Percentiles rank a stretch among this genome's conserved stretches.
These are phyloP conservation scores for Didymodactylos carnosus DNA, from an alignment of 2,888 invertebrate genomes.

Conservation along the genomic window DNA sequence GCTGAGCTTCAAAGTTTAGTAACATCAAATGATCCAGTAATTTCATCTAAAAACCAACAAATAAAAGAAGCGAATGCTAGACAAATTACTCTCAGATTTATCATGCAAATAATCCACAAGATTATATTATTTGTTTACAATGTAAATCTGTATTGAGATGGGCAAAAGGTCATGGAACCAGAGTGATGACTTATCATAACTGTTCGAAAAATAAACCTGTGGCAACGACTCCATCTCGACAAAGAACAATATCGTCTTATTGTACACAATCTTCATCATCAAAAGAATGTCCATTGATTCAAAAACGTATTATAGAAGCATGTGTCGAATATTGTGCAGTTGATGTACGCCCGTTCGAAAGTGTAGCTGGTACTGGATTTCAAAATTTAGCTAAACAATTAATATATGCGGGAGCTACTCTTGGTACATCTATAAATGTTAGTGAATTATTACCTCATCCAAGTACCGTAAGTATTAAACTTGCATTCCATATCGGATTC, in stretches of 20 bases:
- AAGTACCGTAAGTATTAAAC: not conserved
- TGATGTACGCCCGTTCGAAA: not conserved
- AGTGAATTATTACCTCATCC: not conserved
- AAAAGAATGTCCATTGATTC: not conserved
- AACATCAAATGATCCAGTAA: not conserved
- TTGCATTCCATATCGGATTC: not conserved
- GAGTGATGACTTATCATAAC: not conserved
- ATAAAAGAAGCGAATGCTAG: not conserved
- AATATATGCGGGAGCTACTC: not conserved
- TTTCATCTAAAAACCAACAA: not conserved
- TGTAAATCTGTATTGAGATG: not conserved
- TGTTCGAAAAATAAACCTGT: not conserved
- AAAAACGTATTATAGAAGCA: not conserved
- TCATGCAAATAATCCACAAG: not conserved
- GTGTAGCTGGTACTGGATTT: not conserved
- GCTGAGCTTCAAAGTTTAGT: not conserved
- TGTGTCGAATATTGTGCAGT: not conserved
- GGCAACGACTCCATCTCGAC: not conserved
- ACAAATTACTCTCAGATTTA: not conserved
- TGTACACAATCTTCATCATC: not conserved
- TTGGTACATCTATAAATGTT: not conserved
- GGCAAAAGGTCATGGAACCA: not conserved
- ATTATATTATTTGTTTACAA: not conserved
- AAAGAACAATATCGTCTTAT: not conserved
- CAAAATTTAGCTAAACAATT: not conserved